Evolutionary conservation across 2,888 invertebrate genomes (phyloP), one percentile per base, ranked within the genome.

Genomic region (Exephanes ischioxanthus): DNA sequence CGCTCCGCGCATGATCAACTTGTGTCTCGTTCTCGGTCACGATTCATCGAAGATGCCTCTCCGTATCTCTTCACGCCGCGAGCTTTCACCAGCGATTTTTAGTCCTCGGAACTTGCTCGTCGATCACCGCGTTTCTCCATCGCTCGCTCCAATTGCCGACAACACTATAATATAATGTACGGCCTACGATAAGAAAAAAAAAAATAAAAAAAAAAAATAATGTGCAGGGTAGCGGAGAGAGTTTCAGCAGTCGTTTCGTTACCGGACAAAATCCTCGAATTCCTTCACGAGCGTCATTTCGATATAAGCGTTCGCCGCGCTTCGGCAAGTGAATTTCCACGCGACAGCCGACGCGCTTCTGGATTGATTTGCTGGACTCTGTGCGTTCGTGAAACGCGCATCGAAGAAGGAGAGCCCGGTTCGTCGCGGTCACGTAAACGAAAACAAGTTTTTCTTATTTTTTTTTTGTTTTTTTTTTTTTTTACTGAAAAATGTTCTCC

Each of bases 221-320:
- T 33, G 51, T 37, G 22, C 41, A 11, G 67, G 70, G n/a, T 72
- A 45, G 58, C 41, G 55, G 33, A 73, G 73, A 72, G 72, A 73
- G 45, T 19, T 76, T 66, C 2, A 30, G 75, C 63, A 19, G 66
- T 63, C 63, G 16, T 51, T 45, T 45, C 48, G 63, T 58, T 26
- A 61, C 58, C 58, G 71, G 33, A 76, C 66, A 53, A 86, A 85
- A 86, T 80, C 58, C 80, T 87, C 71, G 45, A 83, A 92, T 91
- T 92, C 91, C 89, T 89, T 87, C 91, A 89, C 91, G 92, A 90
- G 86, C 86, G 88, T 91, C 51, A 90, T 91, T 91, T 91, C 91
- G 89, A 90, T 91, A 91, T 91, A 90, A 92, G 91, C 91, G 91
- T 91, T 91, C 90, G 91, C 70, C 66, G 55, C 19, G 41, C 45